A percentile compares a stretch with the other conserved stretches of the same genome.
Evolutionary conservation across 2,113 vertebrate species (phyloP).

Genomic region (Pelmatolapia mariae): DNA sequence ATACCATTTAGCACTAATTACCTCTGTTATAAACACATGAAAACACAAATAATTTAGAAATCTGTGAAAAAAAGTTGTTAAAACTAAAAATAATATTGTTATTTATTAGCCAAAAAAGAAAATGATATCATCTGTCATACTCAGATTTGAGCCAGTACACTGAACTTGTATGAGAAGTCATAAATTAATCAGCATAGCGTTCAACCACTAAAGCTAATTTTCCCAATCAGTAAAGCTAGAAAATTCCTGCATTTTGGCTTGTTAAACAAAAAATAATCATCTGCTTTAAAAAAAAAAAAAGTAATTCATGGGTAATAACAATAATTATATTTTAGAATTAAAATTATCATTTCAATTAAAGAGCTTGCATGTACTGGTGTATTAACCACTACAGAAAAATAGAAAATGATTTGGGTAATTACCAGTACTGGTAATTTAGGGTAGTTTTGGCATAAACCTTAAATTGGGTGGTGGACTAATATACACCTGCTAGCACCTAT

Average conservation of each 20-base stretch:
- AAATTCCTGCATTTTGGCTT: neutral
- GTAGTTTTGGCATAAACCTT: neutral
- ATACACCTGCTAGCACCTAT: neutral
- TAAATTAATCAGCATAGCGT: neutral
- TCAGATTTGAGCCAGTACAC: neutral
- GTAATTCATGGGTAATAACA: neutral
- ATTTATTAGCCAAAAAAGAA: neutral
- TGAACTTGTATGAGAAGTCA: neutral
- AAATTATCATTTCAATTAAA: neutral
- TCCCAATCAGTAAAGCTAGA: neutral
- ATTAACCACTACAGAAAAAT: neutral
- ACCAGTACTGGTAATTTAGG: neutral
- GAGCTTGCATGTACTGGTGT: neutral
- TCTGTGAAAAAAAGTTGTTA: neutral
- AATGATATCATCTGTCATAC: neutral
- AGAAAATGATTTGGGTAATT: neutral
- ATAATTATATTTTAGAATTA: neutral
- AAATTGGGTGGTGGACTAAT: neutral
- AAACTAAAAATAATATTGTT: neutral
- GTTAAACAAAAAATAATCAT: neutral
- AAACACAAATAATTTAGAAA: neutral
- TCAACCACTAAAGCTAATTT: neutral
- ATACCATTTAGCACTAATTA: neutral
- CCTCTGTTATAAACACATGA: neutral
- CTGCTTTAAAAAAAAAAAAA: neutral